Evolutionary conservation across 2,797 vertebrate genomes (phyloP), one percentile per base, ranked within the genome.

Genomic region (Helarctos malayanus): DNA sequence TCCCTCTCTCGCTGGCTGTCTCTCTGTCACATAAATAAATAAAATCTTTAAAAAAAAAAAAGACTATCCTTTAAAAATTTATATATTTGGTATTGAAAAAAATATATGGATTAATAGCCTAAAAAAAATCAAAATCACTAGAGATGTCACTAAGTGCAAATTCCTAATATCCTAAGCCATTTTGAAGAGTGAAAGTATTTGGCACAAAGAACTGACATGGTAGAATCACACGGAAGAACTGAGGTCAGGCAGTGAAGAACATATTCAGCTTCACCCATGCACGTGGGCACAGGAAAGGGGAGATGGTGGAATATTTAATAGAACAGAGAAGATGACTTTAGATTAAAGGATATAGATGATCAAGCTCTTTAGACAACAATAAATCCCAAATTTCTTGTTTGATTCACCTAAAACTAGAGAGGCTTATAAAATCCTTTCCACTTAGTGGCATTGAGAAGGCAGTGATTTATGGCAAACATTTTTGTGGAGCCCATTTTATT

Each of bases 401-500:
- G 10, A 38, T 80, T 14, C n/a, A 81, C 21, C 14, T 75, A 83
- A 96, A 82, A 47, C n/a, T 23, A 85, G 32, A 49, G 32, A 84
- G 0, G 11, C 69, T 90, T 93, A 56, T 47, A 71, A 94, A 91
- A 35, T 59, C n/a, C 11, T 93, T 15, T 76, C 15, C n/a, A 78
- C 3, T 93, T 41, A 61, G 19, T 41, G 29, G 23, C 32, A 61
- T 2, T 85, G 32, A 27, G 27, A 88, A 88, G 59, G 21, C 38
- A 91, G 54, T 38, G 10, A 85, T 57, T 65, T 79, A 21, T 21
- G 82, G 45, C 12, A 68, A 96, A 49, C 25, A 49, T 23, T 52
- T 93, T 65, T 65, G 63, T 89, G 75, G 32, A 91, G 16, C 10
- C 29, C 9, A 59, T 86, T 61, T 68, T 91, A 69, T 83, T 93